Conservation (phyloP, 2,888 invertebrate species). For the Galerucella pusilla region DNA sequence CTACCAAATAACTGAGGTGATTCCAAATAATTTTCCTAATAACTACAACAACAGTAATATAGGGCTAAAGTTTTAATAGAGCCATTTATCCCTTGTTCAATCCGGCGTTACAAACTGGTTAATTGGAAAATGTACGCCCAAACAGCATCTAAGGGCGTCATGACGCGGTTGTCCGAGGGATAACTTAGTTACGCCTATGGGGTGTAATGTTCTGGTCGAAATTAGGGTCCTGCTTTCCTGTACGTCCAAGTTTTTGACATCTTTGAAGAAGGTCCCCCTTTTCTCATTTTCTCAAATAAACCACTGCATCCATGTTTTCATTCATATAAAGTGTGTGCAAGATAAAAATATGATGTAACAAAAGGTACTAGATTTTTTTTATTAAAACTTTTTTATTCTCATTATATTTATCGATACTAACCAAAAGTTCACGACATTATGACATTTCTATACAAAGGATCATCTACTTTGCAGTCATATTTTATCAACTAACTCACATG, state of each 20-base stretch:
- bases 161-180: conserved; percentile 14
- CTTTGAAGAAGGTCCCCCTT: background rate
- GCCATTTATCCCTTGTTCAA: conserved; percentile 42
- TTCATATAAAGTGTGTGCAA: no score
- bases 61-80: conserved; percentile 41
- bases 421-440: no score
- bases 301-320: no score
- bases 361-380: no score
- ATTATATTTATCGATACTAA: no score
- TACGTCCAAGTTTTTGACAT: background rate
- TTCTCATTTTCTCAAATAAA: no score
- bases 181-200: conserved; percentile 36
- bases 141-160: conserved; percentile 27
- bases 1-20: conserved; percentile 25
- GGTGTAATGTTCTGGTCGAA: conserved; percentile 34
- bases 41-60: conserved; percentile 18
- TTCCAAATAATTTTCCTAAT: conserved; percentile 31
- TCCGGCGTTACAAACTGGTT: conserved; percentile 39
- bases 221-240: conserved; percentile 28
- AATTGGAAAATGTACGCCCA: conserved; percentile 40
- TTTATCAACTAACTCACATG: no score
- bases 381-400: no score
- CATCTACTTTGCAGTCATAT: no score
- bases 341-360: no score
- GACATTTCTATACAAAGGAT: no score